These are phyloP conservation scores for Leuciscus waleckii DNA, from an alignment of 2,797 vertebrate species.

Conservation along the genomic window DNA sequence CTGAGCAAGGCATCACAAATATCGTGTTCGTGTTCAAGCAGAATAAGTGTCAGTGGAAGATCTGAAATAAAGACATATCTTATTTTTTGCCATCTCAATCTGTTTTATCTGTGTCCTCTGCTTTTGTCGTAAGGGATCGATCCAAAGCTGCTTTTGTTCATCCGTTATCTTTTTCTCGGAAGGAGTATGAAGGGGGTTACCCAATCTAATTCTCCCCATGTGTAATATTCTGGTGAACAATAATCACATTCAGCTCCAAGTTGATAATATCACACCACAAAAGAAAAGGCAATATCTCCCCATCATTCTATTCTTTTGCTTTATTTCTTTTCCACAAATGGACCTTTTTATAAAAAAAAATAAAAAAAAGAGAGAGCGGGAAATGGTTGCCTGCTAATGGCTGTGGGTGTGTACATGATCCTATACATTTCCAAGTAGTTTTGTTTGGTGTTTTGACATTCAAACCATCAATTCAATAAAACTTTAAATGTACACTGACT, in stretches of 20 bases:
- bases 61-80: slow-evolving; percentile 72
- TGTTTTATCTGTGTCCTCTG: slow-evolving; percentile 70
- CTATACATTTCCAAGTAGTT: slow-evolving; percentile 16
- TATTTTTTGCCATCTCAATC: slow-evolving; percentile 70
- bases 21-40: not conserved
- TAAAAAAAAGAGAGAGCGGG: slow-evolving; percentile 58
- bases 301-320: slow-evolving; percentile 70
- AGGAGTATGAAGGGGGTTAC: slow-evolving; percentile 67
- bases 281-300: slow-evolving; percentile 75
- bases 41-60: slow-evolving; percentile 11
- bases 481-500: slow-evolving; percentile 19
- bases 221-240: slow-evolving; percentile 80
- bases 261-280: slow-evolving; percentile 73
- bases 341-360: slow-evolving; percentile 57
- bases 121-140: slow-evolving; percentile 70
- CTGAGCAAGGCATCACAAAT: slow-evolving; percentile 2
- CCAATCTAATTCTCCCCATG: slow-evolving; percentile 76
- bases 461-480: slow-evolving; percentile 18
- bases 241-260: slow-evolving; percentile 65
- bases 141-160: slow-evolving; percentile 74
- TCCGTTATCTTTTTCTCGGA: slow-evolving; percentile 65
- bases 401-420: slow-evolving; percentile 13
- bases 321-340: slow-evolving; percentile 62
- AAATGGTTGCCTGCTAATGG: slow-evolving; percentile 58
- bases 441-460: slow-evolving; percentile 32